Evolutionary conservation across 1,140 invertebrate genomes (phyloP).

Genomic region (Euglossa dilemma): DNA sequence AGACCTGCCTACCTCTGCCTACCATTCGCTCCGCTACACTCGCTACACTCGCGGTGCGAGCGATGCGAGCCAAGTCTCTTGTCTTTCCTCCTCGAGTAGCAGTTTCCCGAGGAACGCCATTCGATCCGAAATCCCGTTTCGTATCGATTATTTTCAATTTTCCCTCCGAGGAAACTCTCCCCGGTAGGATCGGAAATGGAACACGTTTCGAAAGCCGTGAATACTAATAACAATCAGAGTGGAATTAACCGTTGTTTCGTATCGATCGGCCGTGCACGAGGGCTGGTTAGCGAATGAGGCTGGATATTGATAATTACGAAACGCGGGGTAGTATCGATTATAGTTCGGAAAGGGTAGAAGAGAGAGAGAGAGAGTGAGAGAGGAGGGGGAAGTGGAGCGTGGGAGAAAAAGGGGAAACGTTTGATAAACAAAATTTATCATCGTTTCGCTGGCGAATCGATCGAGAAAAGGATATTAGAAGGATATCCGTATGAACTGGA

Average conservation of each 20-base stretch:
- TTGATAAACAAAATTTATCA: too few species aligned
- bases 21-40: slow-evolving; percentile 13
- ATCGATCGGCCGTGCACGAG: slow-evolving; percentile 12
- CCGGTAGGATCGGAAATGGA: slow-evolving; percentile 22
- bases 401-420: too few species aligned
- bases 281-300: not conserved
- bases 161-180: not conserved
- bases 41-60: too few species aligned
- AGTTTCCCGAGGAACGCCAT: too few species aligned
- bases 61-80: too few species aligned
- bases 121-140: too few species aligned
- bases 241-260: slow-evolving; percentile 33
- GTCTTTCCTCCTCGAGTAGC: not conserved
- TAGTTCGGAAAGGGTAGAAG: not conserved
- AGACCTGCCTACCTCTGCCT: slow-evolving; percentile 39
- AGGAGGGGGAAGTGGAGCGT: not conserved
- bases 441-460: too few species aligned
- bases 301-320: slow-evolving; percentile 39
- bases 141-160: slow-evolving; percentile 39
- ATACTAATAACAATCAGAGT: slow-evolving; percentile 30
- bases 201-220: not conserved
- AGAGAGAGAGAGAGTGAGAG: too few species aligned
- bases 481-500: too few species aligned
- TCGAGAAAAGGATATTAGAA: too few species aligned
- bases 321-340: not conserved